Evolutionary conservation across 1,140 invertebrate genomes (phyloP), one percentile per base, ranked within the genome.

Genomic region (Brachionus plicatilis): DNA sequence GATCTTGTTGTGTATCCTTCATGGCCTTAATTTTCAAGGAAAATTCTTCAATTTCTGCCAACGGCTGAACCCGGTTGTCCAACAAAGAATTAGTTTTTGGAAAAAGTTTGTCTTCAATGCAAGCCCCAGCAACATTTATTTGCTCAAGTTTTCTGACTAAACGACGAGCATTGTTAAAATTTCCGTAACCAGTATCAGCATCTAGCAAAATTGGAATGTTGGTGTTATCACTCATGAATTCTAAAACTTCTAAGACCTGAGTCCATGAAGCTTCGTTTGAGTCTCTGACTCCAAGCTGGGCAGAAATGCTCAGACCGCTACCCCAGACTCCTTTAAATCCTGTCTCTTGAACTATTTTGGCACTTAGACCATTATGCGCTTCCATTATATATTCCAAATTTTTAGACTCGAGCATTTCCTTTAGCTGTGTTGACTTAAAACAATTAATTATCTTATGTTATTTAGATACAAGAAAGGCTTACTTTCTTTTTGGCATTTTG

Each of bases 201-300:
- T 91, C 90, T 11, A 91, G 85, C n/a, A 91, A 86, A 56, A 91
- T 90, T 0, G 90, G 90, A 20, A 90, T 86, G 17, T 85, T 53
- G n/a, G 89, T 89, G 6, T 88, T 89, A 85, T 91, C 90, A 72
- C 89, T 88, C 90, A 91, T 91, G 85, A 89, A 91, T 83, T 91
- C 90, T n/a, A 89, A 50, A 5, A 90, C 87, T 53, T 91, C 90
- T 4, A 90, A 86, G 27, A 91, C 89, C 85, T 91, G 90, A 3
- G 90, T 91, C 90, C 90, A 91, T 3, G 90, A 90, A 5, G 90
- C 90, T 85, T 91, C 90, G 84, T 91, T 91, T 85, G 89, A 88
- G 85, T 91, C 90, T 33, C 90, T 85, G 0, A 91, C 88, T 2
- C 90, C 90, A 43, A 90, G 70, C 85, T 90, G 88, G 8, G 90